Percentiles rank a stretch among this genome's conserved stretches.
phyloP scores from a whole-genome alignment of 2,888 invertebrate species.

The Synergus umbraculus region DNA sequence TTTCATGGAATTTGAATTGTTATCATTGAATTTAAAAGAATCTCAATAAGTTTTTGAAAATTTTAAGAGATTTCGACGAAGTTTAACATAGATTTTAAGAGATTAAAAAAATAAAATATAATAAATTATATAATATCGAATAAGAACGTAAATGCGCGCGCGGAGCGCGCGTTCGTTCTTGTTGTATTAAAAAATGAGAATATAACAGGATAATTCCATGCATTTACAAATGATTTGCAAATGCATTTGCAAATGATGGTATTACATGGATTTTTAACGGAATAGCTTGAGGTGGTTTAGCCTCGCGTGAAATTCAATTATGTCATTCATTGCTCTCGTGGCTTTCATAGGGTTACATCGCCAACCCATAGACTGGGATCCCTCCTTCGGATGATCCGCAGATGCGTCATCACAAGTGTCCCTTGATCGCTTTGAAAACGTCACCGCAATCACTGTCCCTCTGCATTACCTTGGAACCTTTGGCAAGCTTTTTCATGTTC shows the following conservation, averaged over 20 bases:
- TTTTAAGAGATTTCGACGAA: too few species aligned
- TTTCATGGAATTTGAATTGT: too few species aligned
- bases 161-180: too few species aligned
- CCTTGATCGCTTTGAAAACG: conserved; percentile 63
- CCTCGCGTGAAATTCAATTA: conserved; percentile 74
- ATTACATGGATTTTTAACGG: not conserved
- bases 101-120: too few species aligned
- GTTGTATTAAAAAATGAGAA: too few species aligned
- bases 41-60: too few species aligned
- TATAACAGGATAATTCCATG: not conserved
- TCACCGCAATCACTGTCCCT: conserved; percentile 71
- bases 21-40: too few species aligned
- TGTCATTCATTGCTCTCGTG: conserved; percentile 67
- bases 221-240: too few species aligned
- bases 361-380: conserved; percentile 53
- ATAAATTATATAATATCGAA: too few species aligned
- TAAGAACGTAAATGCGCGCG: too few species aligned
- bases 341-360: conserved; percentile 50
- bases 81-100: too few species aligned
- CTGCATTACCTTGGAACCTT: conserved; percentile 63
- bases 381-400: conserved; percentile 68
- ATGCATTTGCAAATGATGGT: not conserved
- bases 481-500: conserved; percentile 51
- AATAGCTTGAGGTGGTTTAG: conserved; percentile 57
- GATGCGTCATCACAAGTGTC: conserved; percentile 67